Evolutionary conservation across 2,888 invertebrate species (phyloP).

Genomic region (Amphiduros pacificus): DNA sequence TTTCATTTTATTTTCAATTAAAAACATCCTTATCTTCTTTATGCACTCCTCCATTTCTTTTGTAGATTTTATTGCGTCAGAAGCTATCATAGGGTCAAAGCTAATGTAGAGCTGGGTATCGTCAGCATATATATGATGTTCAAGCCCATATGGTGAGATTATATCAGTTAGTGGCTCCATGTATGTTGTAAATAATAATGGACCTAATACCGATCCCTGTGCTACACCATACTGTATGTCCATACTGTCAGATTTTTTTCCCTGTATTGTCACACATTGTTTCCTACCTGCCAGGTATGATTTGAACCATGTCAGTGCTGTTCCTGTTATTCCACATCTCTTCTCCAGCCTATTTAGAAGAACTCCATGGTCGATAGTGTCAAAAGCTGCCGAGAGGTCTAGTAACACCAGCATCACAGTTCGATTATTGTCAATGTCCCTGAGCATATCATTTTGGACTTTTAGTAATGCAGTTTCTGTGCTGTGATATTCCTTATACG

Average conservation of each 20-base stretch:
- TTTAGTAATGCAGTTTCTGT: background rate
- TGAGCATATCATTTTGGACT: background rate
- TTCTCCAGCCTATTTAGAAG: background rate
- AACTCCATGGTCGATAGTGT: background rate
- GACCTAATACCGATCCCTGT: background rate
- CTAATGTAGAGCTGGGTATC: background rate
- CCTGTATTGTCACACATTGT: background rate
- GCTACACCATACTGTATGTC: background rate
- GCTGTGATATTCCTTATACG: background rate
- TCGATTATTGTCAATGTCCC: background rate
- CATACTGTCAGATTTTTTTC: background rate
- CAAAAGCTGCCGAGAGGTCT: background rate
- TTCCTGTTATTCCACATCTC: background rate
- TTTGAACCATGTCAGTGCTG: background rate
- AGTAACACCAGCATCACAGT: background rate
- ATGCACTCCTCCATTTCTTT: background rate
- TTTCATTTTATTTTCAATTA: too few species aligned
- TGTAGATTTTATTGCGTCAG: background rate
- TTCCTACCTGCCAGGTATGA: background rate
- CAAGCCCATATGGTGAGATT: too few species aligned
- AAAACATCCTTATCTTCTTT: background rate
- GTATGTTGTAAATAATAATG: too few species aligned
- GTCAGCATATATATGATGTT: background rate
- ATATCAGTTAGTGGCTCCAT: too few species aligned
- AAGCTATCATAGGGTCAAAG: background rate